phyloP scores from a whole-genome alignment of 2,888 invertebrate genomes.

The Lutraria lutraria region DNA sequence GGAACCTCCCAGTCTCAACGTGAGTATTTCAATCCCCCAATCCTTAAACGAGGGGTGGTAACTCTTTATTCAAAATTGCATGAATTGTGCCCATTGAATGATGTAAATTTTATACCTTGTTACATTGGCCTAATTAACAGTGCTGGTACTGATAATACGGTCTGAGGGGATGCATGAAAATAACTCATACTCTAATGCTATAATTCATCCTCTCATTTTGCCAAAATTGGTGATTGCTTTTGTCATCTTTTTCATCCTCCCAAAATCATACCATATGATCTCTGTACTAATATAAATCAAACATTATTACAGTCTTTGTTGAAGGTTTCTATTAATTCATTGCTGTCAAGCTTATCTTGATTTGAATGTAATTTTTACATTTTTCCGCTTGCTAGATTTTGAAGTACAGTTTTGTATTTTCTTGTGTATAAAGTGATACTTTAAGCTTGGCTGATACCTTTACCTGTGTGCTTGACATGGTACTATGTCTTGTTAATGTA shows the following conservation, averaged over 20 bases:
- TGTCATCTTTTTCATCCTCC: background rate
- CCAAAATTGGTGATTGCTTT: background rate
- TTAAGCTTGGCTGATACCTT: background rate
- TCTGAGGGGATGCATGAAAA: background rate
- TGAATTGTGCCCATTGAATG: background rate
- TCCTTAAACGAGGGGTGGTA: background rate
- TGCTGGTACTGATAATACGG: background rate
- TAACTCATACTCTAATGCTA: background rate
- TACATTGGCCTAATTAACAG: background rate
- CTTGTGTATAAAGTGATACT: background rate
- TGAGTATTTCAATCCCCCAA: conserved; percentile 88
- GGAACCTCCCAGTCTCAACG: conserved; percentile 97
- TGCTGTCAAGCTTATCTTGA: too few species aligned
- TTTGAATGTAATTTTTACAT: background rate
- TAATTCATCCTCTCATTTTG: too few species aligned
- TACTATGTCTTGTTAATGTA: background rate
- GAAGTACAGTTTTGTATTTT: background rate
- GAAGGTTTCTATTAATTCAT: too few species aligned
- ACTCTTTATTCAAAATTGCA: background rate
- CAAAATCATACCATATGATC: background rate
- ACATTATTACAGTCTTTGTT: background rate
- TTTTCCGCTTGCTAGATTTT: conserved; percentile 8
- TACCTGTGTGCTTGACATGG: background rate
- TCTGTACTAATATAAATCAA: background rate
- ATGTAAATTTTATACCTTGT: background rate